Evolutionary conservation across 2,888 invertebrate species (phyloP).

Genomic region (Tenthredo notha): DNA sequence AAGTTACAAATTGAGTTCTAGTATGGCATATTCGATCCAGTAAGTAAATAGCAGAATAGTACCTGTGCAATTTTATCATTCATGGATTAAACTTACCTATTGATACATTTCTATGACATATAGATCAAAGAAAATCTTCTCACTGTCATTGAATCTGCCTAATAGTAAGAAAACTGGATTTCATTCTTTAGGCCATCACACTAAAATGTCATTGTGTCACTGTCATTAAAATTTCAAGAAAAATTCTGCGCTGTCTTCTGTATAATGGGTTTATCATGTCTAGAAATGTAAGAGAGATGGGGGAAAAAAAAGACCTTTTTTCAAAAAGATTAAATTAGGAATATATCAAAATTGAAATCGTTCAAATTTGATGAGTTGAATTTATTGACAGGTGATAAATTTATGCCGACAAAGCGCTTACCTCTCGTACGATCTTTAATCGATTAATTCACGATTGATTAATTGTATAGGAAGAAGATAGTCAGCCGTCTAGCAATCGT

Average conservation of each 20-base stretch:
- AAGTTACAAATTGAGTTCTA: neutral
- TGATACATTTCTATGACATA: neutral
- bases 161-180: neutral
- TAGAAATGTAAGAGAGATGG: neutral
- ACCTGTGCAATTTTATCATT: neutral
- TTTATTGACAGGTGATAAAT: neutral
- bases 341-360: too few relatives aligned
- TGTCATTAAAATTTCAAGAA: neutral
- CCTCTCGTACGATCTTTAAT: neutral
- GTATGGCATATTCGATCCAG: neutral
- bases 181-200: neutral
- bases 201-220: too few relatives aligned
- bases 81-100: neutral
- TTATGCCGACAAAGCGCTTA: neutral
- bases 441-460: conserved; percentile 34
- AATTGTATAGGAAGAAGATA: conserved; percentile 15
- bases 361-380: neutral
- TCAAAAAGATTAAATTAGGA: too few relatives aligned
- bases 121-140: neutral
- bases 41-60: neutral
- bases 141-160: neutral
- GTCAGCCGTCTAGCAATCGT: neutral
- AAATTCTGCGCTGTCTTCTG: neutral
- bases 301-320: neutral
- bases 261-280: neutral